Evolutionary conservation across 2,888 invertebrate genomes (phyloP).

Genomic region (Troides oblongomaculatus): DNA sequence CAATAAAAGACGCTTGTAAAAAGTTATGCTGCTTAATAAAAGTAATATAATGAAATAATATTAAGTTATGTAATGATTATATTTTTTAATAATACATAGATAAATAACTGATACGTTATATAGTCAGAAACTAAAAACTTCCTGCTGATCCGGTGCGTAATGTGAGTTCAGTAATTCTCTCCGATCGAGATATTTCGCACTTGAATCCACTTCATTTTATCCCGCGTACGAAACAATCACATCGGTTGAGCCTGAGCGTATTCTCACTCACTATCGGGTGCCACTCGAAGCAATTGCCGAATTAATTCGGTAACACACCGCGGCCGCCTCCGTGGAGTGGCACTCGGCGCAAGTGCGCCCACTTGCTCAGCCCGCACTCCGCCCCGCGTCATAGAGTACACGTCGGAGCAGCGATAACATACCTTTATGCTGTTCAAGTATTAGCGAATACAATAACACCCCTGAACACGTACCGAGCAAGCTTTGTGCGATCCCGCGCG

Average conservation of each 20-base stretch:
- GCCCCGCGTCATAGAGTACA: slow-evolving; percentile 30
- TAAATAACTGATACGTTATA: too few relatives aligned
- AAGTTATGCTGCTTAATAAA: too few relatives aligned
- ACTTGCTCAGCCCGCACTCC: slow-evolving; percentile 27
- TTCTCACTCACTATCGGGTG: slow-evolving; percentile 25
- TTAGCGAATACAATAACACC: slow-evolving; percentile 29
- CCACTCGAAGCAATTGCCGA: slow-evolving; percentile 40
- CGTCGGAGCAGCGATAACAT: slow-evolving; percentile 29
- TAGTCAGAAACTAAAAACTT: too few relatives aligned
- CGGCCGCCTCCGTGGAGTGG: slow-evolving; percentile 36
- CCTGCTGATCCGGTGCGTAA: too few relatives aligned
- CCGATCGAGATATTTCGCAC: slow-evolving; percentile 13
- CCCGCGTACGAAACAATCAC: slow-evolving; percentile 25
- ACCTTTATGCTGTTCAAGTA: slow-evolving; percentile 30
- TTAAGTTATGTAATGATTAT: too few relatives aligned
- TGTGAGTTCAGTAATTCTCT: too few relatives aligned
- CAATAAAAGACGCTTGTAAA: too few relatives aligned
- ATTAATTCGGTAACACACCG: slow-evolving; percentile 40
- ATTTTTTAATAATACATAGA: too few relatives aligned
- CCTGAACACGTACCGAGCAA: slow-evolving; percentile 27
- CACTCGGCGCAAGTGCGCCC: slow-evolving; percentile 36
- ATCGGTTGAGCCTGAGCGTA: slow-evolving; percentile 10
- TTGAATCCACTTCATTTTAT: slow-evolving; percentile 17
- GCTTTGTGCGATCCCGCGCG: slow-evolving; percentile 26
- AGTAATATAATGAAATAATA: too few relatives aligned